Base-by-base conservation (phyloP, 2,113 vertebrate species). In the Pristiophorus japonicus region DNA sequence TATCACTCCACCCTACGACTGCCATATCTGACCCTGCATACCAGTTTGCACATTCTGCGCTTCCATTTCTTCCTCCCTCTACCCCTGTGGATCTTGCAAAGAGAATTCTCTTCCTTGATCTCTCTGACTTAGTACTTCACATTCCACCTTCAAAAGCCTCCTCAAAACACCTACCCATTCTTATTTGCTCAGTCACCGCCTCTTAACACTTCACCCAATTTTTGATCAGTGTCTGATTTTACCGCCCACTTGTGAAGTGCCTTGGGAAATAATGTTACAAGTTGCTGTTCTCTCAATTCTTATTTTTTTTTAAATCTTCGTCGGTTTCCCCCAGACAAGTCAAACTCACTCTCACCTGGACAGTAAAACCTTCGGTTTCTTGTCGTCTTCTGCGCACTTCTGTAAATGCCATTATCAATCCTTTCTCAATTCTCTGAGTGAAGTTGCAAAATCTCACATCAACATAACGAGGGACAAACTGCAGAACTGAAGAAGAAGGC, bases 381-480 rank as follows among this genome's bases (percentile, higher is more conserved):
- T 97, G 98, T 27, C 97, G 97, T 95, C 98, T 97, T 12, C 98
- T 98, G 45, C 97, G 97, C 73, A 98, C 98, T 97, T 99, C 99
- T 2, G 97, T 97, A 92, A 99, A 98, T 0, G 99, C 99, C 84
- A 97, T 96, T 63, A 97, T 97, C 96, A 99, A 97, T 95, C 99
- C 99, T 95, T 97, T 98, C 97, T 99, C 98, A 0, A 99, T 97
- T 95, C 96, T 98, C 96, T 97, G 98, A n/a, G 98, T 99, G 94
- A 99, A 99, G 96, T 97, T 99, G 96, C 99, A 99, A 96, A 98
- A 97, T 0, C 98, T 97, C 24, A 98, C 97, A 14, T 99, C 98
- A 81, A 99, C 96, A 0, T 98, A 98, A 18, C 96, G 97, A 62
- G 99, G 99, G 96, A 99, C 98, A 97, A 99, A 99, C 98, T 99